Evolutionary conservation across 2,113 vertebrate genomes (phyloP).

Genomic region (Coturnix japonica): DNA sequence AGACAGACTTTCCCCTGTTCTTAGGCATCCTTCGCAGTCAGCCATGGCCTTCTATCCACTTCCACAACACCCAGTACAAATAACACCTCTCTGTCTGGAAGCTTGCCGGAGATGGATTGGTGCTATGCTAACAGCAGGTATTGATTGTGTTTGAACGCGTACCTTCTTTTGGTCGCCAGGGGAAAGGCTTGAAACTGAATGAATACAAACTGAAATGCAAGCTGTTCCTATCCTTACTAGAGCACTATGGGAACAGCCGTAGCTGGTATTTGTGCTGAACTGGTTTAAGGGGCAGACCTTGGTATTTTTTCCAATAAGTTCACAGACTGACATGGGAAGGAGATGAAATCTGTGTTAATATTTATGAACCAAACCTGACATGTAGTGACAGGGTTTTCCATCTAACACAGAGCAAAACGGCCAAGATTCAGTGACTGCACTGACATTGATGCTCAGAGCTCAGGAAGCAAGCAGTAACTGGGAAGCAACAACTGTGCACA

Average conservation of each 20-base stretch:
- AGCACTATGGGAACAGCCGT: not conserved
- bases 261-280: not conserved
- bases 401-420: fast-evolving
- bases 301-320: not conserved
- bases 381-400: not conserved
- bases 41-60: fast-evolving
- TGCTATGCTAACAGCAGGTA: not conserved
- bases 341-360: not conserved
- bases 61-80: not conserved
- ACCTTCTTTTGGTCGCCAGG: not conserved
- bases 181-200: not conserved
- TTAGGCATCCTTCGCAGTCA: not conserved
- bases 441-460: fast-evolving
- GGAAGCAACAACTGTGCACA: not conserved
- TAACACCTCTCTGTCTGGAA: not conserved
- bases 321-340: not conserved
- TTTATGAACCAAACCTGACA: not conserved
- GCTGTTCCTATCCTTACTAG: not conserved
- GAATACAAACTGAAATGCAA: not conserved
- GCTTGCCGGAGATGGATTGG: not conserved
- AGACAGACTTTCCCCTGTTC: not conserved
- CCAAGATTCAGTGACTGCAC: not conserved
- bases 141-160: not conserved
- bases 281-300: not conserved
- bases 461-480: not conserved